Base-by-base conservation (phyloP, 2,113 vertebrate genomes). In the Mesoclemmys tuberculata region DNA sequence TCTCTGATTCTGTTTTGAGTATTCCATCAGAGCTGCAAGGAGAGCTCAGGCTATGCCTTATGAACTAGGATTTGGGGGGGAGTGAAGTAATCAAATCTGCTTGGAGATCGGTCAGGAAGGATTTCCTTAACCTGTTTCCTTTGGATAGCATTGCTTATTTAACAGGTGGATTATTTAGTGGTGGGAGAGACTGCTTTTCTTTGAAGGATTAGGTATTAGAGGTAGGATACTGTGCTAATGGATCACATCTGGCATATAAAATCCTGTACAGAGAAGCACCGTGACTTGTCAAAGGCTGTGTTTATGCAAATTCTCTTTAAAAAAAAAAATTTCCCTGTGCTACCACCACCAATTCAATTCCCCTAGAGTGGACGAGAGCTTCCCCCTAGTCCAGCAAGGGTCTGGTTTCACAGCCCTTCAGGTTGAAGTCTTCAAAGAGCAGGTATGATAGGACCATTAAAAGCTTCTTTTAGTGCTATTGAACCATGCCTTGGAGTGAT, bases 111-210 rank as follows among this genome's bases (percentile, higher is more conserved):
- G 16, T 56, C 19, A 88, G 38, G 29, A 51, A 26, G 79, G n/a
- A 10, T 27, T 35, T 82, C 18, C 85, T 49, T 38, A 16, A 26
- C 11, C 24, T 52, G 6, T 2, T 80, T 78, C 41, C 16, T 10
- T 27, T 0, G 2, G 61, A 11, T 14, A 1, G 24, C 38, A 0
- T 22, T 0, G 5, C 58, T 79, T 26, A 18, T 51, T 0, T 0
- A 18, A 14, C 5, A 29, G 2, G 0, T 0, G 10, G 18, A 0
- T 16, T 22, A 5, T 5, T 19, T 44, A 78, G 49, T 22, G 27
- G 13, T 56, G 38, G 22, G 13, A 71, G 9, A 27, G 22, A 26
- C 22, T 84, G 48, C 13, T n/a, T 41, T 26, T 49, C 44, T 52
- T 0, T 0, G 75, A 44, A 13, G 4, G 2, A 2, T 1, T 26